phyloP scores from a whole-genome alignment of 2,797 vertebrate genomes.

The Centropyge bicolor region DNA sequence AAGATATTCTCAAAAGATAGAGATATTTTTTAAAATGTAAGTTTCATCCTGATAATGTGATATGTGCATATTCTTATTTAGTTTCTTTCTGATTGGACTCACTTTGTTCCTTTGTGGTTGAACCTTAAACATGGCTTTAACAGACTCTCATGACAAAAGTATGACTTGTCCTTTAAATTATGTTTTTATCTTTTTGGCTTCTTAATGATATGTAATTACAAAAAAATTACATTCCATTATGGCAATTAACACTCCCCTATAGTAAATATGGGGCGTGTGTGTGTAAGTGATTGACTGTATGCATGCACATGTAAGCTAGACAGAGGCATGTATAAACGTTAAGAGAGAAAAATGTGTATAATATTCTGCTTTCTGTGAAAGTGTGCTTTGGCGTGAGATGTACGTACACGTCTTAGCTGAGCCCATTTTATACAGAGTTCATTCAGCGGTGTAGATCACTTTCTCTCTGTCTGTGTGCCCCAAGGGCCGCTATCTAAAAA shows the following conservation, averaged over 20 bases:
- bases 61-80: neutral
- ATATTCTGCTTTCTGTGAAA: slow-evolving; percentile 8
- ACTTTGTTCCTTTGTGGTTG: slow-evolving; percentile 1
- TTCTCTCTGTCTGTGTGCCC: slow-evolving; percentile 87
- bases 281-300: slow-evolving; percentile 18
- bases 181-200: slow-evolving; percentile 10
- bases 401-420: slow-evolving; percentile 26
- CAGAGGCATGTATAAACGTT: neutral
- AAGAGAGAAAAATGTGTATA: slow-evolving; percentile 1
- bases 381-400: slow-evolving; percentile 26
- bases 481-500: slow-evolving; percentile 89
- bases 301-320: slow-evolving; percentile 1
- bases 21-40: neutral
- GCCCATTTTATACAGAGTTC: slow-evolving; percentile 57
- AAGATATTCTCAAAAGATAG: neutral
- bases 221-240: slow-evolving; percentile 21
- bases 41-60: neutral
- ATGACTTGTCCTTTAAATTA: slow-evolving; percentile 13
- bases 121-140: neutral
- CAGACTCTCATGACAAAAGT: neutral
- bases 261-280: slow-evolving; percentile 16
- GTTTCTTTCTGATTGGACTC: slow-evolving; percentile 15
- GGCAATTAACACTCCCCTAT: slow-evolving; percentile 12
- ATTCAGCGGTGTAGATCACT: slow-evolving; percentile 71
- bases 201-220: slow-evolving; percentile 32